Conservation (phyloP, 2,888 invertebrate genomes). For the Ochropleura plecta region DNA sequence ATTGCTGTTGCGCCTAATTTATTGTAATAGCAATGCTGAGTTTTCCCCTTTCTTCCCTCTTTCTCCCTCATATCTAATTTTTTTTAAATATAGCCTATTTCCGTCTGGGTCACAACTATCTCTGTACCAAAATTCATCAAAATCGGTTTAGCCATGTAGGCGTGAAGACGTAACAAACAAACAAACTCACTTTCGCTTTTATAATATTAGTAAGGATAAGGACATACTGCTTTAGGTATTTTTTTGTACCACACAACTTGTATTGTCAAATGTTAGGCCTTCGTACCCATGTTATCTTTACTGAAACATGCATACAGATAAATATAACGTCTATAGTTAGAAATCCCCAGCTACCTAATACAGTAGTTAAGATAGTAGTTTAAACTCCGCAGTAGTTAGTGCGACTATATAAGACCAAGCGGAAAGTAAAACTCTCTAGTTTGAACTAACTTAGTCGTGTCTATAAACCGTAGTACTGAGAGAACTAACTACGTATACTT, state of each 20-base stretch:
- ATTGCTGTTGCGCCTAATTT: too few relatives aligned
- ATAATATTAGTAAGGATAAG: too few relatives aligned
- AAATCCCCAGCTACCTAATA: slow-evolving; percentile 8
- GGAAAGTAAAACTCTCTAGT: slow-evolving; percentile 27
- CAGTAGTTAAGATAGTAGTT: slow-evolving; percentile 26
- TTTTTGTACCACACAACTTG: neutral
- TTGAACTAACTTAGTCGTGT: slow-evolving; percentile 26
- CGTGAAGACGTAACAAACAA: too few relatives aligned
- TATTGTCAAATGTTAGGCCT: neutral
- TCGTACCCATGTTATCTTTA: neutral
- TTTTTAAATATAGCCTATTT: too few relatives aligned
- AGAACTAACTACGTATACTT: slow-evolving; percentile 13
- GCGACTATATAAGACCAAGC: slow-evolving; percentile 5
- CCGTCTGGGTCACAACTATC: too few relatives aligned
- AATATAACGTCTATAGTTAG: neutral
- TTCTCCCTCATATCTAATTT: too few relatives aligned
- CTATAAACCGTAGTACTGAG: slow-evolving; percentile 28
- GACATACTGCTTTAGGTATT: neutral
- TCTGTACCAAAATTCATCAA: too few relatives aligned
- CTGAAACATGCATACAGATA: neutral
- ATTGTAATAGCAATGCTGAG: too few relatives aligned
- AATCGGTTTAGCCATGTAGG: too few relatives aligned
- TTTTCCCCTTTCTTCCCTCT: too few relatives aligned
- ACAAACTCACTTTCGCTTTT: too few relatives aligned
- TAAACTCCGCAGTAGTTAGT: slow-evolving; percentile 34